Percentiles rank a stretch among this genome's conserved stretches.
phyloP scores from a whole-genome alignment of 2,888 invertebrate species.

The Diplolepis rosae region DNA sequence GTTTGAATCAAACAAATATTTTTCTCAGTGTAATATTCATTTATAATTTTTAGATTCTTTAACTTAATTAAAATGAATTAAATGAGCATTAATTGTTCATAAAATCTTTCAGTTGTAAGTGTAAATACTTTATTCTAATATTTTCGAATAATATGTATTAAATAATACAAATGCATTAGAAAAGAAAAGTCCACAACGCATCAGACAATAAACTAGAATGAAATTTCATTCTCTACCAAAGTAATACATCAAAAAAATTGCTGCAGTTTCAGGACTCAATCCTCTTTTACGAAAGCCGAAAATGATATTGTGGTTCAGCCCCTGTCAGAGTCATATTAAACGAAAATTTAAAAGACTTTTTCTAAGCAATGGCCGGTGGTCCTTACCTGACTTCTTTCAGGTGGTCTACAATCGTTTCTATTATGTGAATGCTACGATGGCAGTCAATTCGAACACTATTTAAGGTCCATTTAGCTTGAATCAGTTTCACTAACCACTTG shows the following conservation, averaged over 20 bases:
- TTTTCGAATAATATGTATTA: too few species aligned
- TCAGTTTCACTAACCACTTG: constrained; percentile 61
- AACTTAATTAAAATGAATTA: too few species aligned
- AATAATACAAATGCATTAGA: too few species aligned
- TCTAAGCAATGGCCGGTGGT: constrained; percentile 26
- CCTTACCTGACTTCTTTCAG: constrained; percentile 24
- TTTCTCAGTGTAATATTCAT: too few species aligned
- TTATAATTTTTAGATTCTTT: too few species aligned
- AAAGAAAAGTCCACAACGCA: too few species aligned
- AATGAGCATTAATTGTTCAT: too few species aligned
- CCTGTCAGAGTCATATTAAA: constrained; percentile 8
- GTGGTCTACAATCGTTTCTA: constrained; percentile 36
- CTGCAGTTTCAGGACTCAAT: neutral
- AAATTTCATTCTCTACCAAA: neutral
- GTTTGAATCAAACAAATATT: too few species aligned
- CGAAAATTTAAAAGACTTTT: constrained; percentile 26
- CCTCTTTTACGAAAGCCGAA: neutral
- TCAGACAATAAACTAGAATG: too few species aligned
- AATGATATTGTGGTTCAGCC: neutral
- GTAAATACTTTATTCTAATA: too few species aligned
- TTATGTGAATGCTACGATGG: constrained; percentile 49
- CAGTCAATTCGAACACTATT: constrained; percentile 65
- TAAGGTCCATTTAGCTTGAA: constrained; percentile 65
- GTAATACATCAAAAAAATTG: neutral
- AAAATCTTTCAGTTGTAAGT: too few species aligned